Base-by-base conservation (phyloP, 2,797 vertebrate species). In the Pogoniulus pusillus region DNA sequence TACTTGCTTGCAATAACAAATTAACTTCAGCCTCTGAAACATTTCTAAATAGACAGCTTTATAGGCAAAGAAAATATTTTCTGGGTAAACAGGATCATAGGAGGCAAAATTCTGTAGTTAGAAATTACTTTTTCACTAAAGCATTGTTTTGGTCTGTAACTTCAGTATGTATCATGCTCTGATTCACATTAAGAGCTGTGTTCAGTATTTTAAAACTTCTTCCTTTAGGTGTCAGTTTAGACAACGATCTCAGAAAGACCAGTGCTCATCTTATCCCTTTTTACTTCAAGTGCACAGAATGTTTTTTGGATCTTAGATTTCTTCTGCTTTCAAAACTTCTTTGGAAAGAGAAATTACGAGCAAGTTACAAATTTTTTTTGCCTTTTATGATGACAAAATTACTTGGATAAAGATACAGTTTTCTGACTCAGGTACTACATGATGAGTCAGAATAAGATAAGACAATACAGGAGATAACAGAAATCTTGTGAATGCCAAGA, bases 121-220 rank as follows among this genome's bases (percentile, higher is more conserved):
- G 27, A 68, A 78, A 43, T 53, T 2, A 57, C 6, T 32, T 60
- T 72, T 78, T 82, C 39, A 51, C 10, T 54, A 26, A 35, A 34
- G 3, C 12, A 75, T 51, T 51, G 24, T 26, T 51, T 51, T 51
- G 22, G 7, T 53, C 30, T 53, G 57, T 13, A 27, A 3, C 3
- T n/a, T 27, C 37, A 16, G 12, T 17, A 13, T 43, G 1, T 20
- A 41, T 54, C 7, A 16, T 45, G 5, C 5, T 71, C 32, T 68
- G 16, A 18, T 2, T 5, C 13, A 32, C 1, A 0, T 49, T 71
- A 34, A 45, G 18, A 63, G 5, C 0, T 2, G 3, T 18, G 10
- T 7, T 15, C 16, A 77, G 9, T 53, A 59, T 6, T 74, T 64
- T 16, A 41, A 12, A 68, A n/a, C 7, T 3, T 43, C 16, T 65